Evolutionary conservation across 2,797 vertebrate species (phyloP).

Genomic region (Scyliorhinus canicula): DNA sequence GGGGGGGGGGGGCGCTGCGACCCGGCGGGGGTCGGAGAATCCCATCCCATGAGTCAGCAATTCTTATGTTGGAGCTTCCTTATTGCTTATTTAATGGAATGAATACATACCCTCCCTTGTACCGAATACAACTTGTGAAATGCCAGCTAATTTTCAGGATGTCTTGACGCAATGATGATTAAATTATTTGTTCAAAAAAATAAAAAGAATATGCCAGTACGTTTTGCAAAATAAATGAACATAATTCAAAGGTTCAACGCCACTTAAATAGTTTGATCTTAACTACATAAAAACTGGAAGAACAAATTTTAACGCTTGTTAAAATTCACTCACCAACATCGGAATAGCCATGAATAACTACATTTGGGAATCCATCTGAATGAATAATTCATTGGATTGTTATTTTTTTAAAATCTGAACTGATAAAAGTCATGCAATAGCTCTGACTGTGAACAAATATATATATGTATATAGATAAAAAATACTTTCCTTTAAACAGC

Average conservation of each 20-base stretch:
- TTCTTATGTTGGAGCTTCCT: not conserved
- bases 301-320: no score
- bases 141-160: not conserved
- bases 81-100: not conserved
- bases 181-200: not conserved
- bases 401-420: not conserved
- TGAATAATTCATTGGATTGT: not conserved
- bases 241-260: no score
- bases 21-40: no score
- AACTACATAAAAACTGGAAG: no score
- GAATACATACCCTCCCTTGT: no score
- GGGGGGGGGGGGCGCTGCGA: no score
- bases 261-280: no score
- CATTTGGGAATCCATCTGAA: not conserved
- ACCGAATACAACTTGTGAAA: not conserved
- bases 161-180: not conserved
- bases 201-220: no score
- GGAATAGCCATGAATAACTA: not conserved
- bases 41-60: no score
- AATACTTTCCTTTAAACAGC: not conserved
- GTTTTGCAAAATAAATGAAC: no score
- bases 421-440: not conserved
- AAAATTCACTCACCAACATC: no score
- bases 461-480: not conserved
- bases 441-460: not conserved